Conservation (phyloP, 2,113 vertebrate species). For the Pseudorasbora parva region DNA sequence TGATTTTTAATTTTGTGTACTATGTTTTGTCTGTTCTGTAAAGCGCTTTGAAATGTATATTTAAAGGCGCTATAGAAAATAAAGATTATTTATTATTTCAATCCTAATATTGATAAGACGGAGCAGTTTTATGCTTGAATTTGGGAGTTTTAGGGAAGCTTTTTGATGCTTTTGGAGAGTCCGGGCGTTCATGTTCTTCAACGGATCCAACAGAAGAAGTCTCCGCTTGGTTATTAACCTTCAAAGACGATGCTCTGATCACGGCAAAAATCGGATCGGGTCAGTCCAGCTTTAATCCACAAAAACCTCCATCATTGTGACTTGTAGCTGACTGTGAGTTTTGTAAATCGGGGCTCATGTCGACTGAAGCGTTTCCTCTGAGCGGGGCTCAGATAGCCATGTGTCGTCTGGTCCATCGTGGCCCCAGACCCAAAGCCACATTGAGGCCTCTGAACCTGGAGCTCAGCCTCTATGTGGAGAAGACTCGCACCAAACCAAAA, state of each 20-base stretch:
- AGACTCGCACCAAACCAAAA: constrained; percentile 72
- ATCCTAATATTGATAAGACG: no score
- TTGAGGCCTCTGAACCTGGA: constrained; percentile 77
- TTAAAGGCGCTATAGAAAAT: no score
- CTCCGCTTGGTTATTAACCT: background rate
- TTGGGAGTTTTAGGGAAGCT: no score
- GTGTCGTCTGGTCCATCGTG: constrained; percentile 77
- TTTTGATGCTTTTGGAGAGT: no score
- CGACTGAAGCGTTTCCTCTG: constrained; percentile 68
- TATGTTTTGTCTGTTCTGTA: no score
- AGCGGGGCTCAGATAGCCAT: constrained; percentile 76
- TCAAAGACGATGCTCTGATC: background rate
- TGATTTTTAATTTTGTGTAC: no score
- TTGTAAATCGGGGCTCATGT: constrained; percentile 56
- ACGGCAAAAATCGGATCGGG: background rate
- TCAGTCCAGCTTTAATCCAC: no score
- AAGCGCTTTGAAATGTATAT: no score
- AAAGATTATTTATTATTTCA: no score
- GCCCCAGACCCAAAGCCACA: constrained; percentile 72
- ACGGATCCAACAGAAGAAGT: background rate
- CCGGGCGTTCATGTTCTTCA: background rate
- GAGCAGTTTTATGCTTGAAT: no score
- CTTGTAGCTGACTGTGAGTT: background rate
- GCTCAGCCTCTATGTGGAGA: constrained; percentile 77
- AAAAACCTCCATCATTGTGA: background rate